A percentile compares a stretch with the other conserved stretches of the same genome.
Conservation (phyloP, 1,140 invertebrate species). For the Sipha flava region DNA sequence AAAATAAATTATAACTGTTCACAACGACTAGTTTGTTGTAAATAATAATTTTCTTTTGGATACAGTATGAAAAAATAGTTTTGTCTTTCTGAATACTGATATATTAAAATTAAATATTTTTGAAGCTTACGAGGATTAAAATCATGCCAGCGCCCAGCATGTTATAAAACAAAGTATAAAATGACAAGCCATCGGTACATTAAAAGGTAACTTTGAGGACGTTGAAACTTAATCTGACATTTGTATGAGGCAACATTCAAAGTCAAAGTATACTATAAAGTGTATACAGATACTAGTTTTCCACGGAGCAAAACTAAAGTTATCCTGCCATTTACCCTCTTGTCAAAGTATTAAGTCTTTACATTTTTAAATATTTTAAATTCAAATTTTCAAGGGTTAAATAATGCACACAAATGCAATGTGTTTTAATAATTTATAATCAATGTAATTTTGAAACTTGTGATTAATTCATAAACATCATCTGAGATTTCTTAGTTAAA, state of each 20-base stretch:
- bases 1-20: too few species aligned
- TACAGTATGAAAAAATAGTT: too few species aligned
- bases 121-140: background rate
- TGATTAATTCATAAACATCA: background rate
- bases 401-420: background rate
- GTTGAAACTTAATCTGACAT: conserved; percentile 14
- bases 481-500: too few species aligned
- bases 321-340: background rate
- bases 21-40: too few species aligned
- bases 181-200: background rate
- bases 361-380: background rate
- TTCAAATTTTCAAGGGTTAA: background rate
- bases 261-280: background rate
- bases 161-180: background rate
- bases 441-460: background rate
- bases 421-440: background rate
- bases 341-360: background rate
- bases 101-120: background rate
- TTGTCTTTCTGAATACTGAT: too few species aligned
- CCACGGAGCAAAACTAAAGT: background rate
- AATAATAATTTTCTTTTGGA: too few species aligned
- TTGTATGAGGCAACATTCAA: background rate
- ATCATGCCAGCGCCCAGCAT: background rate
- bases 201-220: background rate
- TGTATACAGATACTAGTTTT: background rate